phyloP scores from a whole-genome alignment of 2,888 invertebrate species.

The Tipula confusa region DNA sequence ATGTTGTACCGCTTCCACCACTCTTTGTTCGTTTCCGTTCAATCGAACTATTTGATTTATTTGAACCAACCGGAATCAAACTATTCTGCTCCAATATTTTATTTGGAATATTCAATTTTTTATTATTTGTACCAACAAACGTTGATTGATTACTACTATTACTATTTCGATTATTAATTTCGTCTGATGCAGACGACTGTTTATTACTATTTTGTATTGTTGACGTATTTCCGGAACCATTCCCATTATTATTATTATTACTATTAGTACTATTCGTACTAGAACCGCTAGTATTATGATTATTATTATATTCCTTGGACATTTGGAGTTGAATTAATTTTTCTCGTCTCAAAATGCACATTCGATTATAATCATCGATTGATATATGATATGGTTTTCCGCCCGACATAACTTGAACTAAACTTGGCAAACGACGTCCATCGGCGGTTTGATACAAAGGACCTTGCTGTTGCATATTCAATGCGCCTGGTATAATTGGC shows the following conservation, averaged over 20 bases:
- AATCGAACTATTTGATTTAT: slow-evolving; percentile 33
- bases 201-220: slow-evolving; percentile 28
- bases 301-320: slow-evolving; percentile 36
- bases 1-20: slow-evolving; percentile 27
- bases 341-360: slow-evolving; percentile 67
- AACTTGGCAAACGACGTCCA: slow-evolving; percentile 57
- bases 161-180: slow-evolving; percentile 36
- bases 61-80: slow-evolving; percentile 35
- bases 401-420: slow-evolving; percentile 70
- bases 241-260: slow-evolving; percentile 33
- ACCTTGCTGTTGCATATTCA: slow-evolving; percentile 39
- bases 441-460: slow-evolving; percentile 56
- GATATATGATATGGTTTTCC: slow-evolving; percentile 77
- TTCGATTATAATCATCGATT: slow-evolving; percentile 73
- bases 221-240: neutral
- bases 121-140: slow-evolving; percentile 30
- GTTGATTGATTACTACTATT: neutral
- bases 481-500: slow-evolving; percentile 51
- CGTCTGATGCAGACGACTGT: slow-evolving; percentile 30
- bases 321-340: slow-evolving; percentile 60
- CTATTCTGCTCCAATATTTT: slow-evolving; percentile 38
- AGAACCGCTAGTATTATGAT: slow-evolving; percentile 26
- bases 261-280: slow-evolving; percentile 34
- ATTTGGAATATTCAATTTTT: slow-evolving; percentile 37
- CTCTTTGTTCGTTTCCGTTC: slow-evolving; percentile 33